Evolutionary conservation across 2,113 vertebrate species (phyloP), one percentile per base, ranked within the genome.

Genomic region (Gymnogyps californianus): DNA sequence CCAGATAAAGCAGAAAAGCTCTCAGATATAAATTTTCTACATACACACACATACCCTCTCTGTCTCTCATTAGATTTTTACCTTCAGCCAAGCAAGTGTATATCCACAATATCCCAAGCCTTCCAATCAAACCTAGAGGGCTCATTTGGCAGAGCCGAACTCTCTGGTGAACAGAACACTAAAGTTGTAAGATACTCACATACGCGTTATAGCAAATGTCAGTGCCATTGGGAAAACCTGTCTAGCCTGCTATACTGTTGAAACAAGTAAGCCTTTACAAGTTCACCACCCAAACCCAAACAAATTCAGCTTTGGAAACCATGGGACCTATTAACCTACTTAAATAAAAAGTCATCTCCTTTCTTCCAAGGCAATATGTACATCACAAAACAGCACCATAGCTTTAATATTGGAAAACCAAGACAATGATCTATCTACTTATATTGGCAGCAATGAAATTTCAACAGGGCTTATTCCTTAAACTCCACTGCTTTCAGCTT

Each of bases 131-230:
- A 69, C 83, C 77, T 47, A 16, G 76, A 96, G 87, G 57, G 74
- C 96, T 97, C 89, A 92, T 87, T 95, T 96, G 86, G 93, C 75
- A 44, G 57, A 22, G 15, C 59, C 72, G 47, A 86, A 3, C 61
- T 61, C 93, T 76, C 93, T 51, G 74, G 70, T 72, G 86, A 80
- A 83, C 61, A 74, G 75, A 86, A 29, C 91, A 83, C 91, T 87
- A 7, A 42, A 67, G 59, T 0, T 93, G 70, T 57, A 81, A 92
- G 94, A 90, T 71, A 78, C 94, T 91, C 79, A 79, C 86, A 92
- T 46, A 89, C 71, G 61, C 54, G 77, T 96, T 94, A 78, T 7
- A 80, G 91, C 88, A 98, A 98, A 98, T 97, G 94, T 97, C 94
- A 97, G 87, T 25, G 82, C 96, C 90, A 15, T 20, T 57, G 97